Conservation (phyloP, 1,140 invertebrate species). For the Drosophila saltans region DNA sequence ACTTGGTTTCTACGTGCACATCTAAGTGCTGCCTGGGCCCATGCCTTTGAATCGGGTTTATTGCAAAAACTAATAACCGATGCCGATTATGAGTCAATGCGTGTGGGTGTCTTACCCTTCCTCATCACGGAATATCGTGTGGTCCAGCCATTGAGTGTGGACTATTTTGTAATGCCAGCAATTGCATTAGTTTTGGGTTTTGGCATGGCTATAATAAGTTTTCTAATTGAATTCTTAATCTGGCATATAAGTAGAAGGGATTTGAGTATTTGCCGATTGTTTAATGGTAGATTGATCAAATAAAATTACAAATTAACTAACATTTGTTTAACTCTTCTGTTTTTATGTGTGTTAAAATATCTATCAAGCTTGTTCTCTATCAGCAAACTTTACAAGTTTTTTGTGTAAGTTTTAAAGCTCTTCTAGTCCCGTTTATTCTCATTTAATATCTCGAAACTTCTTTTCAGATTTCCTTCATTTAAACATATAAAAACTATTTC, state of each 20-base stretch:
- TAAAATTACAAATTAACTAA: not conserved
- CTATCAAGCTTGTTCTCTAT: too few relatives aligned
- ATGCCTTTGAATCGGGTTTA: slow-evolving; percentile 61
- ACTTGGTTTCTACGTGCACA: slow-evolving; percentile 57
- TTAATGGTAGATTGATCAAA: slow-evolving; percentile 15
- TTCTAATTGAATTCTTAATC: slow-evolving; percentile 63
- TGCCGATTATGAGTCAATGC: slow-evolving; percentile 57
- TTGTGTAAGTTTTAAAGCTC: too few relatives aligned
- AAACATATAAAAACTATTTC: too few relatives aligned
- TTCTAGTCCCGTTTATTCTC: too few relatives aligned
- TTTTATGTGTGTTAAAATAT: too few relatives aligned
- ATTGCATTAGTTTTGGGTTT: slow-evolving; percentile 58
- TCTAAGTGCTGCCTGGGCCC: slow-evolving; percentile 50
- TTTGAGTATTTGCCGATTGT: too few relatives aligned
- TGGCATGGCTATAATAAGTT: slow-evolving; percentile 50
- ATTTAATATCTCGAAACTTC: too few relatives aligned
- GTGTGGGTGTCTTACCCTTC: slow-evolving; percentile 57
- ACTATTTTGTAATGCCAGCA: slow-evolving; percentile 75
- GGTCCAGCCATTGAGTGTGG: slow-evolving; percentile 48
- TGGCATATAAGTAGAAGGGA: slow-evolving; percentile 39
- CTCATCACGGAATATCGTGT: slow-evolving; percentile 58
- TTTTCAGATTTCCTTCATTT: too few relatives aligned
- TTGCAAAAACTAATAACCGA: slow-evolving; percentile 54
- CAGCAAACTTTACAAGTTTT: too few relatives aligned
- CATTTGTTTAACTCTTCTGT: not conserved